Base-by-base conservation (phyloP, 2,888 invertebrate species). In the Erebia epiphron region DNA sequence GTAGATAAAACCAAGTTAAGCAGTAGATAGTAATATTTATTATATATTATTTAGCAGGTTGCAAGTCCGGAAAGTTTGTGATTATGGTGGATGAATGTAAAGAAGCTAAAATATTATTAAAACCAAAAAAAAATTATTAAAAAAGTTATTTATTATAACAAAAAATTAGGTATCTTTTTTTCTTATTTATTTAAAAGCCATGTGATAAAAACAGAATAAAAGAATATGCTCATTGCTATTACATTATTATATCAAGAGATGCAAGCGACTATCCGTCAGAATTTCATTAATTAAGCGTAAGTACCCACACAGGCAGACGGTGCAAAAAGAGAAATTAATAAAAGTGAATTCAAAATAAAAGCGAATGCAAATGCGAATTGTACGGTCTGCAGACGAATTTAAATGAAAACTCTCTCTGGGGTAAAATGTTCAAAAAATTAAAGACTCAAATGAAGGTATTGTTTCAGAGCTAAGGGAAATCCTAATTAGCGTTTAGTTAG, bases 271-370 rank as follows among this genome's bases (percentile, higher is more conserved):
- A 3, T 26, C 35, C 5, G 18, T 11, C 43, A 46, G 18, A 43
- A 61, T 61, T 61, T 61, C 61, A 61, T 46, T 18, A 61, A n/a
- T n/a, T n/a, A 61, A 61, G 61, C 43, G 58, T 50, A 49, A 13
- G 2, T 26, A 26, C 21, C 2, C 1, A 21, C 2, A 26, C 35
- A 7, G 35, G 0, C 7, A 35, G 35, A 26, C 49, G 4, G 50
- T n/a, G 9, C 9, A 9, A 8, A 35, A 9, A 41, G 3, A 43
- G 3, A 43, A 1, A 46, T 18, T n/a, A 63, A 63, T 50, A 63
- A 26, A 64, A 52, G 35, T 16, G 35, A 52, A 52, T 26, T 52
- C 14, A 7, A 52, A 64, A 63, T 50, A 50, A 63, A 63, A 63
- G 50, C 35, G 50, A 50, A 52, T 64, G 41, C 52, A 64, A 62